phyloP scores from a whole-genome alignment of 2,113 vertebrate genomes.

The Hydrochoerus hydrochaeris region DNA sequence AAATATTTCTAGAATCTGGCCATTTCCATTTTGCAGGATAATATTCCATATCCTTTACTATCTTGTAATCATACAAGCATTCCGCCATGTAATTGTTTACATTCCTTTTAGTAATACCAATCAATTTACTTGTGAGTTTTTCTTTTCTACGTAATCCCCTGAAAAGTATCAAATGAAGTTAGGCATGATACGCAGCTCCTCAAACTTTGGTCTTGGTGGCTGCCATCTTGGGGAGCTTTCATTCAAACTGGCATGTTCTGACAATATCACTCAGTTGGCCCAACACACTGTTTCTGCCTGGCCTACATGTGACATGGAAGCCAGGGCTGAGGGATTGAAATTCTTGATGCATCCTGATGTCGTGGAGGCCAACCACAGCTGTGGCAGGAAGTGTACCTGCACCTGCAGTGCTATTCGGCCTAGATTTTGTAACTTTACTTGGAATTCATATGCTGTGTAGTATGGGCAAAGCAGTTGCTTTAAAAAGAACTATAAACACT shows the following conservation, averaged over 20 bases:
- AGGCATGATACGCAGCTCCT: constrained; percentile 90
- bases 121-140: constrained; percentile 89
- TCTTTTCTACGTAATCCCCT: constrained; percentile 90
- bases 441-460: too few species aligned
- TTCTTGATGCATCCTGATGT: too few species aligned
- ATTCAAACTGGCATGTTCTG: background rate
- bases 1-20: constrained; percentile 89
- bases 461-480: too few species aligned
- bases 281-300: too few species aligned
- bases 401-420: too few species aligned
- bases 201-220: background rate
- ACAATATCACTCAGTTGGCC: too few species aligned
- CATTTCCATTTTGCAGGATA: constrained; percentile 92
- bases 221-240: background rate
- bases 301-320: too few species aligned
- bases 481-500: too few species aligned
- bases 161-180: constrained; percentile 89
- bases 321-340: too few species aligned
- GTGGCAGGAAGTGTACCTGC: too few species aligned
- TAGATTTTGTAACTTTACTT: too few species aligned
- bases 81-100: constrained; percentile 91
- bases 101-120: constrained; percentile 89
- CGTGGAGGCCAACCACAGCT: too few species aligned
- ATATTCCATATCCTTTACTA: constrained; percentile 88
- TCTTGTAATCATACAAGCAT: constrained; percentile 91